A percentile compares a stretch with the other conserved stretches of the same genome.
Evolutionary conservation across 2,113 vertebrate species (phyloP).

Genomic region (Eidolon helvum): DNA sequence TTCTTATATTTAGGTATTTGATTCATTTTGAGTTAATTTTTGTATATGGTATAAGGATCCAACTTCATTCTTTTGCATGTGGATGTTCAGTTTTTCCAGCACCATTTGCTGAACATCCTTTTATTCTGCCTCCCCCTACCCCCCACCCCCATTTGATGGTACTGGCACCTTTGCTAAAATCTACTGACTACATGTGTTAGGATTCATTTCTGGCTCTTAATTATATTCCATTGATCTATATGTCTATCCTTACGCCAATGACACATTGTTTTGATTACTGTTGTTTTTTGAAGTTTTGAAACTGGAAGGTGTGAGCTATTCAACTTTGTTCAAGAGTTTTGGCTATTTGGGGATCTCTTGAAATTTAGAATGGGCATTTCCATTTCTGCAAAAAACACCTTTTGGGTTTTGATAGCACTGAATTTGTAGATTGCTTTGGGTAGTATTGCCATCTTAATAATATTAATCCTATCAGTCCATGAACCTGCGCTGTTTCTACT

Average conservation of each 20-base stretch:
- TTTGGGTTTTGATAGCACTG: neutral
- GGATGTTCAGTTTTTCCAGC: too few species aligned
- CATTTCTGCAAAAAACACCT: neutral
- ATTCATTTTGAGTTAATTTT: too few species aligned
- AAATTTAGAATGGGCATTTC: neutral
- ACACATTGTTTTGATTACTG: neutral
- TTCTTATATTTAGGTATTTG: too few species aligned
- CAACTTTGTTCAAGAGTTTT: neutral
- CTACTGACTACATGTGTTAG: neutral
- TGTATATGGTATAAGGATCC: too few species aligned
- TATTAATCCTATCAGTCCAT: neutral
- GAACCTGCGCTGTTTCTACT: neutral
- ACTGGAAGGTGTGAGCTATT: neutral
- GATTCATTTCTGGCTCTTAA: neutral
- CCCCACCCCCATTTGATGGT: too few species aligned
- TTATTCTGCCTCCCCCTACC: too few species aligned
- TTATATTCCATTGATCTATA: neutral
- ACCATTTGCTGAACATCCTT: too few species aligned
- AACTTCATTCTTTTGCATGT: too few species aligned
- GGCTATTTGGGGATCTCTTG: neutral
- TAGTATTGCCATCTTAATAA: neutral
- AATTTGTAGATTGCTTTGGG: neutral
- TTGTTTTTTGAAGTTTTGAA: neutral
- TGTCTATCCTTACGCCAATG: neutral
- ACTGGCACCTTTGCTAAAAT: neutral